Base-by-base conservation (phyloP, 1,140 invertebrate genomes). In the Drosophila leontia region DNA sequence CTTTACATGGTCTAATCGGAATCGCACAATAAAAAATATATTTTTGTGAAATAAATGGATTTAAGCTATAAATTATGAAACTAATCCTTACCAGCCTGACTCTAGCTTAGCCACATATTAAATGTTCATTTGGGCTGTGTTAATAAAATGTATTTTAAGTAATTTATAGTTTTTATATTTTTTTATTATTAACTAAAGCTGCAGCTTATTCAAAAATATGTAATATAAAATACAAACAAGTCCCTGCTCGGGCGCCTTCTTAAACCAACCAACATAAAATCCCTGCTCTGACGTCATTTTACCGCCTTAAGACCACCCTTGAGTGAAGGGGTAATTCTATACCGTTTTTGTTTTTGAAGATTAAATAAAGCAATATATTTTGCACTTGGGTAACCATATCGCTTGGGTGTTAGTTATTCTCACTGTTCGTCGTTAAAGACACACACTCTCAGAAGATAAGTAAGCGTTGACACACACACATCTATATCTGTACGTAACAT, bases 301-400 rank as follows among this genome's bases (percentile, higher is more conserved):
- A 37, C 17, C n/a, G 34, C 9, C 32, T 12, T 15, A 26, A 37
- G 34, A 37, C 7, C 8, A 9, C 37, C 35, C 17, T 57, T 57
- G 6, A 57, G 19, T 41, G 3, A 41, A 57, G 48, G 48, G n/a
- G 34, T 37, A 39, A 26, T 57, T 41, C 35, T 7, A 11, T n/a
- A 26, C 6, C 23, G 9, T 26, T 55, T 17, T 37, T 61, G 15
- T 35, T 26, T 29, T 26, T 53, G 11, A 45, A 17, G 48, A 57
- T 63, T 55, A 39, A 56, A 63, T 56, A 56, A 56, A 57, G 23
- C 51, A 42, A 65, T 42, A 65, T 44, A 65, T 65, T 35, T 7
- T 32, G 15, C 39, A 44, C 55, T 59, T 65, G 44, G 26, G 45
- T 34, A 68, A 65, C 45, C 35, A 48, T 42, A 68, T 64, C 45